phyloP scores from a whole-genome alignment of 1,140 invertebrate species.

The Drosophila nigromelanica region DNA sequence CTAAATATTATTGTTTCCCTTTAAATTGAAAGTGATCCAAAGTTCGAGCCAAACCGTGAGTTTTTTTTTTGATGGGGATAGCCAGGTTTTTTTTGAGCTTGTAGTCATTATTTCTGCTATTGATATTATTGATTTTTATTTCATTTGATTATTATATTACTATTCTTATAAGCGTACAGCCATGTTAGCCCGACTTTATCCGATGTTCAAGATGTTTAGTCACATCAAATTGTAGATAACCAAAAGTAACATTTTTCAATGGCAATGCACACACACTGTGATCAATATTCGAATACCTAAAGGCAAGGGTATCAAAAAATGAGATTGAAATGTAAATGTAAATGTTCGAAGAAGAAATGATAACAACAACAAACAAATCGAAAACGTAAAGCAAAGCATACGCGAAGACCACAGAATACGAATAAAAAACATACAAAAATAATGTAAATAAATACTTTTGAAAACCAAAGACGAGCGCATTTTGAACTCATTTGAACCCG shows the following conservation, averaged over 20 bases:
- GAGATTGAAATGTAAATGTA: constrained; percentile 24
- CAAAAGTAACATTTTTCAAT: not conserved
- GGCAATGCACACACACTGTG: not conserved
- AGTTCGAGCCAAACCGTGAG: too few relatives aligned
- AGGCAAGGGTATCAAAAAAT: constrained; percentile 1
- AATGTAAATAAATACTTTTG: constrained; percentile 58
- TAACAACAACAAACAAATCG: constrained; percentile 65
- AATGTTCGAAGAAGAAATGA: constrained; percentile 36
- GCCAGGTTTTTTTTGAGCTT: too few relatives aligned
- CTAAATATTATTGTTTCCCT: too few relatives aligned
- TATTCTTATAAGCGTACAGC: too few relatives aligned
- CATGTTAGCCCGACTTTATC: too few relatives aligned
- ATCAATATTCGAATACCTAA: not conserved
- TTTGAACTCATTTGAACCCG: constrained; percentile 74
- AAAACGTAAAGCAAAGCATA: constrained; percentile 17
- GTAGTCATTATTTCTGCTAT: too few relatives aligned
- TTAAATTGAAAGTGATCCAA: too few relatives aligned
- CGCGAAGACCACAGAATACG: constrained; percentile 23
- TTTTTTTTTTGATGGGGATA: too few relatives aligned
- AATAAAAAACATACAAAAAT: constrained; percentile 53
- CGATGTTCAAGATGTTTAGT: too few relatives aligned
- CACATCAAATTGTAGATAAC: too few relatives aligned
- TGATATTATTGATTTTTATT: too few relatives aligned
- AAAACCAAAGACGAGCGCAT: constrained; percentile 30
- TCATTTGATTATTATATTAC: too few relatives aligned